phyloP scores from a whole-genome alignment of 2,797 vertebrate species.

The Capromys pilorides region DNA sequence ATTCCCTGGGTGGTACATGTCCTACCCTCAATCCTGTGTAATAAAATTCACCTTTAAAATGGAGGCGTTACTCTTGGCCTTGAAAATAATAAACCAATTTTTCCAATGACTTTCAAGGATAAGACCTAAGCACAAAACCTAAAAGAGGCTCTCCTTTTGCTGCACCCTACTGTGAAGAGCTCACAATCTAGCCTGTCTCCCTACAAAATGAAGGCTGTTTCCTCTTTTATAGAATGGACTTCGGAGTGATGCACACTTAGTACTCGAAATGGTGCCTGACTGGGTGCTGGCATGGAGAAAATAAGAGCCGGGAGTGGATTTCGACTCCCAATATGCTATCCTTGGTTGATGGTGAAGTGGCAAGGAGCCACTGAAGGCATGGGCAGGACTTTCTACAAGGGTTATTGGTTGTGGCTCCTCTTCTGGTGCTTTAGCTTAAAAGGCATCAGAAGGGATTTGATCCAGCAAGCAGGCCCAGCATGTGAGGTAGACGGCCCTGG shows the following conservation, averaged over 20 bases:
- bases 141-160: neutral
- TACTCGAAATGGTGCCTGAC: neutral
- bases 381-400: conserved; percentile 24
- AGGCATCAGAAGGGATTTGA: conserved; percentile 55
- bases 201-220: neutral
- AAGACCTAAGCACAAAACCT: neutral
- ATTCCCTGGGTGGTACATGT: neutral
- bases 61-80: conserved; percentile 6
- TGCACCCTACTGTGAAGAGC: neutral
- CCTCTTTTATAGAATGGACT: neutral
- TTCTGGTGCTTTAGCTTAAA: conserved; percentile 44
- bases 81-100: neutral
- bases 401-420: conserved; percentile 26
- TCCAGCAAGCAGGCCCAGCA: too few species aligned
- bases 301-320: neutral
- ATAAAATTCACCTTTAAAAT: conserved; percentile 53
- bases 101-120: conserved; percentile 21
- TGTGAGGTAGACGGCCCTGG: too few species aligned
- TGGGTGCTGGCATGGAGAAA: neutral
- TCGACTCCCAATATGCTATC: neutral
- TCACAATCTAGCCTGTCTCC: neutral
- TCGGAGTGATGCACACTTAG: neutral
- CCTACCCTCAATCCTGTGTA: neutral
- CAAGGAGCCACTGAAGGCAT: neutral
- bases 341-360: neutral